These are phyloP conservation scores for Lynx canadensis DNA, from an alignment of 2,113 vertebrate genomes.

Conservation along the genomic window DNA sequence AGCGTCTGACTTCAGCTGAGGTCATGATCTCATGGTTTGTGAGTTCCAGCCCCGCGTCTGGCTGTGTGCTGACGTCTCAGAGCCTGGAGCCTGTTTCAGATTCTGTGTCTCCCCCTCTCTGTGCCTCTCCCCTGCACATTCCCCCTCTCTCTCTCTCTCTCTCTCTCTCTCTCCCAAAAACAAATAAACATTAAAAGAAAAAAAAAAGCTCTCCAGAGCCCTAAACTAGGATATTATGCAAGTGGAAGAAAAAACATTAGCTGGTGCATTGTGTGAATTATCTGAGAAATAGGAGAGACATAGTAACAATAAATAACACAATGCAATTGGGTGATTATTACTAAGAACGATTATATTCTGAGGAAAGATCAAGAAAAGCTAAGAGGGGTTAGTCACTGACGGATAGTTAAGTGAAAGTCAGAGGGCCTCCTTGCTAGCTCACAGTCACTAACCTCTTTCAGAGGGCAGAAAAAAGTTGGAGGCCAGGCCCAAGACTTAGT, in stretches of 20 bases:
- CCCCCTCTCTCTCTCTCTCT: too few species aligned
- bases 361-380: conserved; percentile 24
- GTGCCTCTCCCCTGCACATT: too few species aligned
- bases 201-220: neutral
- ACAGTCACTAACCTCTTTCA: neutral
- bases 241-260: neutral
- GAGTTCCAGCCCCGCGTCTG: too few species aligned
- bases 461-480: neutral
- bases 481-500: neutral
- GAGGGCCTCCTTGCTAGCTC: neutral
- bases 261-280: neutral
- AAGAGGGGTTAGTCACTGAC: neutral
- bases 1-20: too few species aligned
- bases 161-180: too few species aligned
- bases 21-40: too few species aligned
- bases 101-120: too few species aligned
- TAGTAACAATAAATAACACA: neutral
- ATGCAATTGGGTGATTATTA: neutral
- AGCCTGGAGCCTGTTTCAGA: too few species aligned
- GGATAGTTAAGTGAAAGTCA: neutral
- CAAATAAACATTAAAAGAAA: too few species aligned
- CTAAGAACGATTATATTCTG: neutral
- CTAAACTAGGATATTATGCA: neutral
- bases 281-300: neutral
- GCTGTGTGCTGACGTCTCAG: too few species aligned